Evolutionary conservation across 2,113 vertebrate genomes (phyloP).

Genomic region (Atrichornis clamosus): DNA sequence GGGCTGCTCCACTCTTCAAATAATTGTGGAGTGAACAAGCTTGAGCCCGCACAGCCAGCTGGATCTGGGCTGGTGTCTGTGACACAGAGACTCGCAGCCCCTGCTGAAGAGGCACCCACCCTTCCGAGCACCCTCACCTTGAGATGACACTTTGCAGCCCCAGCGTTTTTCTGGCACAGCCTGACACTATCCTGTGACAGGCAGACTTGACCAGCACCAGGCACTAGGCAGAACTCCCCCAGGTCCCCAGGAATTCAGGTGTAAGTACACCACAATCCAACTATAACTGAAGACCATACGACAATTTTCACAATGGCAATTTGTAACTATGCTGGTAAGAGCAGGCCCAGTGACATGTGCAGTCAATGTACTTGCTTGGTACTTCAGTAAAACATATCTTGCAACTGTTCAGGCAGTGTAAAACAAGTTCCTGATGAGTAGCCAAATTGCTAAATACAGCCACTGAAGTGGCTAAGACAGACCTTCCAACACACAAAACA

Average conservation of each 20-base stretch:
- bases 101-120: neutral
- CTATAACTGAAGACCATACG: rapidly evolving
- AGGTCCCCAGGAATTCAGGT: neutral
- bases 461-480: neutral
- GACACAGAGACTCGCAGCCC: rapidly evolving
- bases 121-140: neutral
- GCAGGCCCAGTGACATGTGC: neutral
- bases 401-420: neutral
- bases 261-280: neutral
- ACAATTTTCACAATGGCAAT: neutral
- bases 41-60: neutral
- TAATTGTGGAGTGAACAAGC: neutral
- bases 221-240: neutral
- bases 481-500: neutral
- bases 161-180: neutral
- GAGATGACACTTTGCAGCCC: neutral
- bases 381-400: neutral
- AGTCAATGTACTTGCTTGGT: neutral
- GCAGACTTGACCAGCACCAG: neutral
- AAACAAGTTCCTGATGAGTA: neutral
- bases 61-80: neutral
- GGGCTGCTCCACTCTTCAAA: neutral
- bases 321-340: neutral
- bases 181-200: neutral
- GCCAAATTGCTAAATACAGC: neutral